Conservation (phyloP, 2,797 vertebrate genomes). For the Macropus fuliginosus region DNA sequence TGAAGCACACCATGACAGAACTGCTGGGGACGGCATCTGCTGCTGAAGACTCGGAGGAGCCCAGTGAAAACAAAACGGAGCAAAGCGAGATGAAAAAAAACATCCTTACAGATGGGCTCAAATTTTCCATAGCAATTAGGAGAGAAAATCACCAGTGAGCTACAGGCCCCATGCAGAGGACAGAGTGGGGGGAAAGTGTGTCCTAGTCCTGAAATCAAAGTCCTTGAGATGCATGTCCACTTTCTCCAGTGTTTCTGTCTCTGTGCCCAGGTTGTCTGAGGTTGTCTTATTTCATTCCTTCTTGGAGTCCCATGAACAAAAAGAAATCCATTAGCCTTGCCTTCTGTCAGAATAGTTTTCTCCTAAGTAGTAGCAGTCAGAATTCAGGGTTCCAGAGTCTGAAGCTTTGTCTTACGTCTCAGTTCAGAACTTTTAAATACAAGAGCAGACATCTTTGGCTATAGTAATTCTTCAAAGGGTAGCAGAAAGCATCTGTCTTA, state of each 20-base stretch:
- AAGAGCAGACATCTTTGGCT: not conserved
- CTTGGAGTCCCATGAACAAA: not conserved
- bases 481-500: not conserved
- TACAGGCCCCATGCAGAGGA: constrained; percentile 12
- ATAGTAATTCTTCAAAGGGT: not conserved
- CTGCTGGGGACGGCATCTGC: not conserved
- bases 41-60: not conserved
- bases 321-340: not conserved
- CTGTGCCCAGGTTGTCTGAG: not conserved
- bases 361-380: not conserved
- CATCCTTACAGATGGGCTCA: not conserved
- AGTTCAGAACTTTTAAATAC: not conserved
- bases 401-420: not conserved
- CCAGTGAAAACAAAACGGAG: not conserved
- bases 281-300: not conserved
- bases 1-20: not conserved
- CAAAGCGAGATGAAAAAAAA: not conserved
- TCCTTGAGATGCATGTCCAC: not conserved
- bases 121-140: not conserved
- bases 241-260: not conserved
- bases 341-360: not conserved
- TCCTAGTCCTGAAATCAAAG: not conserved
- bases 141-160: not conserved
- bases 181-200: not conserved
- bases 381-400: not conserved